Conservation (phyloP, 1,140 invertebrate species). For the Lepidurus packardi region DNA sequence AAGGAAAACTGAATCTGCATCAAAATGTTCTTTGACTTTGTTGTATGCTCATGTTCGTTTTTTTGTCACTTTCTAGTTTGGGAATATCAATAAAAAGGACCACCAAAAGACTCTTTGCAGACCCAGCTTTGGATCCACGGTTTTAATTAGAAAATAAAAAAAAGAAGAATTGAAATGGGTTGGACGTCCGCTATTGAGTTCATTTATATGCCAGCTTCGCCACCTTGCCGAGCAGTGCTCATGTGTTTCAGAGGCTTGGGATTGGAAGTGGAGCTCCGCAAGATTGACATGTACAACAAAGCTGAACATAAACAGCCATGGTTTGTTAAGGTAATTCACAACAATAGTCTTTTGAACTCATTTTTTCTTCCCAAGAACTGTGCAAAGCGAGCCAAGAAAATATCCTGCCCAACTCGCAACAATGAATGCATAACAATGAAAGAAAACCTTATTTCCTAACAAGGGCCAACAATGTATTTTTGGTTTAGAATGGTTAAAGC, state of each 20-base stretch:
- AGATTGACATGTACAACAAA: slow-evolving; percentile 41
- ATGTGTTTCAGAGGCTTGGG: slow-evolving; percentile 41
- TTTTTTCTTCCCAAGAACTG: no score
- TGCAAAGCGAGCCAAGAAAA: no score
- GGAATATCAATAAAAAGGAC: no score
- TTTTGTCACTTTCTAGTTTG: no score
- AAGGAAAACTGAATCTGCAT: no score
- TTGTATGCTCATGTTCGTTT: no score
- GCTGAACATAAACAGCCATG: slow-evolving; percentile 41
- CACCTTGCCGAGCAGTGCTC: slow-evolving; percentile 40
- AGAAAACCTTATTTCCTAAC: not conserved
- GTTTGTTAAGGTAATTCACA: slow-evolving; percentile 41
- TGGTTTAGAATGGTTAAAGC: no score
- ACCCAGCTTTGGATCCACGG: no score
- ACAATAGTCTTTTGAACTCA: not conserved
- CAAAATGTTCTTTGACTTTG: no score
- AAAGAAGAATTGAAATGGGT: not conserved
- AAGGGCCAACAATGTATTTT: no score
- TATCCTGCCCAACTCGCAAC: no score
- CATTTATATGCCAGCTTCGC: slow-evolving; percentile 41
- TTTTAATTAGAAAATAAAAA: not conserved
- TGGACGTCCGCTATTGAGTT: slow-evolving; percentile 38
- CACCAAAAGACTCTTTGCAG: no score
- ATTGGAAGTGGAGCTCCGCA: slow-evolving; percentile 40
- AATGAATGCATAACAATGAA: not conserved